Evolutionary conservation across 1,140 invertebrate species (phyloP).

Genomic region (Aphelinus certus): DNA sequence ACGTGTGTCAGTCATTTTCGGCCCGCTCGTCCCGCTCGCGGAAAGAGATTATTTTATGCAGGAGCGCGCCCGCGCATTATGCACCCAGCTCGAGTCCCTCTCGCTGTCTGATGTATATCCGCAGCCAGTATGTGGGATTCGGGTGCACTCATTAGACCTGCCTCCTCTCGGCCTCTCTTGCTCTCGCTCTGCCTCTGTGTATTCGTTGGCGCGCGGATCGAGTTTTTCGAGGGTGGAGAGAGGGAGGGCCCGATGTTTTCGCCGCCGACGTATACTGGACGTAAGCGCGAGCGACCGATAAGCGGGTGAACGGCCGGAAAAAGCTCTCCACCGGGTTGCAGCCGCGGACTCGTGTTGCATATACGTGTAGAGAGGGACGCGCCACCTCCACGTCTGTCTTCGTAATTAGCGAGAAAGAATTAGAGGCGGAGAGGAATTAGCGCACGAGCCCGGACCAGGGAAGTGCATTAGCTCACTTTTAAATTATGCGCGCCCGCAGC

Average conservation of each 20-base stretch:
- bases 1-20: too few species aligned
- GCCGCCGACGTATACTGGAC: too few species aligned
- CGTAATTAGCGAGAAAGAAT: slow-evolving; percentile 37
- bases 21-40: too few species aligned
- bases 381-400: slow-evolving; percentile 3
- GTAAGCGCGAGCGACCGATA: slow-evolving; percentile 13
- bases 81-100: too few species aligned
- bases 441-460: slow-evolving; percentile 33
- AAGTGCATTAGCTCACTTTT: slow-evolving; percentile 47
- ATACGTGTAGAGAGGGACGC: background rate
- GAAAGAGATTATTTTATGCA: slow-evolving; percentile 56
- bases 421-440: slow-evolving; percentile 41
- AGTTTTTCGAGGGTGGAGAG: too few species aligned
- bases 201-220: too few species aligned
- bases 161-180: too few species aligned
- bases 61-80: background rate
- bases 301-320: background rate
- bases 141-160: too few species aligned
- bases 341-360: background rate
- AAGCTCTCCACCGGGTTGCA: background rate
- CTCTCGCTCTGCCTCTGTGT: too few species aligned
- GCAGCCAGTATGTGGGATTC: too few species aligned
- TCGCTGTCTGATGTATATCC: too few species aligned
- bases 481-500: slow-evolving; percentile 33
- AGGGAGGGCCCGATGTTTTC: too few species aligned